Evolutionary conservation across 2,113 vertebrate genomes (phyloP).

Genomic region (Sylvilagus bachmani): DNA sequence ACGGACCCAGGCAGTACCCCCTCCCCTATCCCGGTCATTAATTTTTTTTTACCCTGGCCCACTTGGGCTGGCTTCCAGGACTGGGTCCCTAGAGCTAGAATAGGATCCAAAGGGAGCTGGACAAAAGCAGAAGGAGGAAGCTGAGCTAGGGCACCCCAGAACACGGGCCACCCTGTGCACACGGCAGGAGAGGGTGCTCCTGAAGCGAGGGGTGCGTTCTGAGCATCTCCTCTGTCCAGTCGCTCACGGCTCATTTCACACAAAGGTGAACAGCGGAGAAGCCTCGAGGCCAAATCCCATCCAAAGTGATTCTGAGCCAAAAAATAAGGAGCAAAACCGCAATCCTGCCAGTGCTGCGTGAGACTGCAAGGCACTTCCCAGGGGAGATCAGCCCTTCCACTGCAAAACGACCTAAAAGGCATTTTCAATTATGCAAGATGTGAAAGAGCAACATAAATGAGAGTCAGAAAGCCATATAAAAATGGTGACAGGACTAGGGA

Average conservation of each 20-base stretch:
- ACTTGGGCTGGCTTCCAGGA: neutral
- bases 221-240: neutral
- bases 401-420: neutral
- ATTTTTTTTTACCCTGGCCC: neutral
- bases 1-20: no score
- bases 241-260: conserved; percentile 1
- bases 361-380: neutral
- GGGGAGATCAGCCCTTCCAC: neutral
- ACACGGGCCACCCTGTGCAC: neutral
- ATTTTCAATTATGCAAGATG: neutral
- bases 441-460: neutral
- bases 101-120: neutral
- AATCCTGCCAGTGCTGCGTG: neutral
- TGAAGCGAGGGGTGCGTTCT: neutral
- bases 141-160: neutral
- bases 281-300: conserved; percentile 11
- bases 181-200: neutral
- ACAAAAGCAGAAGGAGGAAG: neutral
- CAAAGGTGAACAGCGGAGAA: neutral
- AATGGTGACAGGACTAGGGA: neutral
- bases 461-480: neutral
- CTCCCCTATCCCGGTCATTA: no score
- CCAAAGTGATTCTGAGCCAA: neutral
- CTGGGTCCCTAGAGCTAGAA: neutral
- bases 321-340: neutral